Conservation (phyloP, 2,797 vertebrate genomes). For the Alauda arvensis region DNA sequence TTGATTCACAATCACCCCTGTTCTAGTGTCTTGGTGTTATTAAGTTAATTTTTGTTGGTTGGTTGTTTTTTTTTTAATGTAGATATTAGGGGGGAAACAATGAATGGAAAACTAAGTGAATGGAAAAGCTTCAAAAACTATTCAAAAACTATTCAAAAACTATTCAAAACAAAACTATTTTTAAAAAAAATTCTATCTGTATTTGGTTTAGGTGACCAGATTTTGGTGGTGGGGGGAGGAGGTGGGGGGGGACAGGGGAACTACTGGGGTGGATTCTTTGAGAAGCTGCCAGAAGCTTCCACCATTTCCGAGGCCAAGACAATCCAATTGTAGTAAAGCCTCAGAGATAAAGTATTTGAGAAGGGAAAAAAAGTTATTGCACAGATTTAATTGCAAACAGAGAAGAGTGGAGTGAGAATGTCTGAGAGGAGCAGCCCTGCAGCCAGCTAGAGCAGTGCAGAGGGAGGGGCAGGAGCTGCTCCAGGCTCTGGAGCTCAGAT, state of each 20-base stretch:
- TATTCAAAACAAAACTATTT: not conserved
- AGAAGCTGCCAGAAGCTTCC: not conserved
- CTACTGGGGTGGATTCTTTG: not conserved
- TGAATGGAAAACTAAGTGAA: not conserved
- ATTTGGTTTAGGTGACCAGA: not conserved
- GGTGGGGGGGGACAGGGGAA: fast-evolving
- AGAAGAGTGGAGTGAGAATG: not conserved
- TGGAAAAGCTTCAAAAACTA: not conserved
- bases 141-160: not conserved
- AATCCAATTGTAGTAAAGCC: not conserved
- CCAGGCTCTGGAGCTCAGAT: not conserved
- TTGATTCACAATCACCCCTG: not conserved
- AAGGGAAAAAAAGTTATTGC: not conserved
- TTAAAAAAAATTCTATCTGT: not conserved
- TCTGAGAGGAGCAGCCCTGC: not conserved
- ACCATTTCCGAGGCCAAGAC: not conserved
- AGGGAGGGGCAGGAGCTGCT: not conserved
- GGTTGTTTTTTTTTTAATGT: not conserved
- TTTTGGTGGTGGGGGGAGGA: not conserved
- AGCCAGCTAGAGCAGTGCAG: not conserved
- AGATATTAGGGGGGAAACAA: not conserved
- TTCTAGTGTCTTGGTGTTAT: not conserved
- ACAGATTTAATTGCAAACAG: not conserved
- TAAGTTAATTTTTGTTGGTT: fast-evolving
- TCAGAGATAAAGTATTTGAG: not conserved